phyloP scores from a whole-genome alignment of 2,888 invertebrate genomes.

The Polymixis flavicincta region DNA sequence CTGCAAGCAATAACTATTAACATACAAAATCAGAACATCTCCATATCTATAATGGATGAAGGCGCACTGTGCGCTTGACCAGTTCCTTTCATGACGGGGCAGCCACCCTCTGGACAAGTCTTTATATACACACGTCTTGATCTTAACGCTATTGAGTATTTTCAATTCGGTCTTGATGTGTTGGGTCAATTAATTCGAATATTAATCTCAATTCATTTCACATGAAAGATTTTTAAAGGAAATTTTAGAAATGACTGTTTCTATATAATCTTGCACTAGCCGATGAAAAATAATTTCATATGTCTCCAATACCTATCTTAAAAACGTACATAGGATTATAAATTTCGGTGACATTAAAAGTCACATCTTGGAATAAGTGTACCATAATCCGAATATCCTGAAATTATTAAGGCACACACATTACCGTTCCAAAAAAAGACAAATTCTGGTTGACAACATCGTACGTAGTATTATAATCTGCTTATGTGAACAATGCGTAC shows the following conservation, averaged over 20 bases:
- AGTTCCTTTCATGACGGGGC: slow-evolving; percentile 12
- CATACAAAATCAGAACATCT: neutral
- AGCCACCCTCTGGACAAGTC: neutral
- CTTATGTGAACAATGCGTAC: slow-evolving; percentile 18
- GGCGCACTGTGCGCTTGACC: slow-evolving; percentile 14
- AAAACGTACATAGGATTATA: no score
- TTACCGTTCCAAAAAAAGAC: neutral
- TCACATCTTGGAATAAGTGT: neutral
- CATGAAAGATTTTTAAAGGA: neutral
- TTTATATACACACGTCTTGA: neutral
- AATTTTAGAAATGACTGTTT: neutral
- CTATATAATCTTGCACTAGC: no score
- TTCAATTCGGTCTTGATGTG: neutral
- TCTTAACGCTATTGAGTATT: neutral
- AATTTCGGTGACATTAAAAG: neutral
- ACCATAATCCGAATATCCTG: neutral
- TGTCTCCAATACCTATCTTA: no score
- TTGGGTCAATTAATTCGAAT: neutral
- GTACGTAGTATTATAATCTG: slow-evolving; percentile 27
- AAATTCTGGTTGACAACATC: slow-evolving; percentile 9
- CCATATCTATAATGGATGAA: slow-evolving; percentile 20
- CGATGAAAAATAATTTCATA: no score
- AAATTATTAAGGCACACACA: no score
- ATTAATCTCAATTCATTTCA: neutral
- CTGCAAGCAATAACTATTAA: neutral